Percentiles rank a stretch among this genome's conserved stretches.
Evolutionary conservation across 53 echinoderm and acorn worm species (phyloP).

Genomic region (Glandiceps talaboti): DNA sequence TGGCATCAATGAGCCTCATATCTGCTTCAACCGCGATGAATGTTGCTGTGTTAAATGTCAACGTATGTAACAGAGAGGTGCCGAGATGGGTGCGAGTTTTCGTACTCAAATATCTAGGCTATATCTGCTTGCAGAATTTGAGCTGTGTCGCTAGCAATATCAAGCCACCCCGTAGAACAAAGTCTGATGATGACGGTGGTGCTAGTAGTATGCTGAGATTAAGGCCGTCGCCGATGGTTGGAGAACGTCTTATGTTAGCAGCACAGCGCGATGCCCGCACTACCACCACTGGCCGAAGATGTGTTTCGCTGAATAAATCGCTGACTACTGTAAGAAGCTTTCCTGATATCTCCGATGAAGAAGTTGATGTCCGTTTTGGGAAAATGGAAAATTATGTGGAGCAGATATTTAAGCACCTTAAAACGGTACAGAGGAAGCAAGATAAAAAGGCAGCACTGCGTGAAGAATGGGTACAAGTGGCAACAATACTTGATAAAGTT

Average conservation of each 20-base stretch:
- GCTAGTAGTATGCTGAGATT: slow-evolving; percentile 24
- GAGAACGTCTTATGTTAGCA: background rate
- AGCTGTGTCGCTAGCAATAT: background rate
- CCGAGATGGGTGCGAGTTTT: slow-evolving; percentile 69
- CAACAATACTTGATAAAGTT: slow-evolving; percentile 80
- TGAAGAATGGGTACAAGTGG: slow-evolving; percentile 83
- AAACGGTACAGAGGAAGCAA: slow-evolving; percentile 32
- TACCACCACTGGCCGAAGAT: slow-evolving; percentile 10
- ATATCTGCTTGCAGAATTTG: slow-evolving; percentile 9
- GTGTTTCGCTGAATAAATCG: slow-evolving; percentile 2
- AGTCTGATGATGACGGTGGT: slow-evolving; percentile 43
- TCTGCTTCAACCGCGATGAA: slow-evolving; percentile 97
- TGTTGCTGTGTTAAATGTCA: slow-evolving; percentile 76
- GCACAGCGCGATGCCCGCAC: slow-evolving; percentile 5
- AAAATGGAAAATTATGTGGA: slow-evolving; percentile 62
- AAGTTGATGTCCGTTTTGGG: slow-evolving; percentile 27
- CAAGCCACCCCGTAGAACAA: background rate
- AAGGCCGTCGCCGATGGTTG: background rate
- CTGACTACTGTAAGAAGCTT: slow-evolving; percentile 4
- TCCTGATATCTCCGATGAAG: slow-evolving; percentile 16
- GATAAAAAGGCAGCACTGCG: slow-evolving; percentile 38
- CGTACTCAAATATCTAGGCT: slow-evolving; percentile 71
- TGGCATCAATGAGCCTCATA: slow-evolving; percentile 82
- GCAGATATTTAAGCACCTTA: slow-evolving; percentile 60
- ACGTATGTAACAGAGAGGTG: slow-evolving; percentile 67